Evolutionary conservation across 2,113 vertebrate genomes (phyloP), one percentile per base, ranked within the genome.

Genomic region (Neolamprologus caudopunctatus): DNA sequence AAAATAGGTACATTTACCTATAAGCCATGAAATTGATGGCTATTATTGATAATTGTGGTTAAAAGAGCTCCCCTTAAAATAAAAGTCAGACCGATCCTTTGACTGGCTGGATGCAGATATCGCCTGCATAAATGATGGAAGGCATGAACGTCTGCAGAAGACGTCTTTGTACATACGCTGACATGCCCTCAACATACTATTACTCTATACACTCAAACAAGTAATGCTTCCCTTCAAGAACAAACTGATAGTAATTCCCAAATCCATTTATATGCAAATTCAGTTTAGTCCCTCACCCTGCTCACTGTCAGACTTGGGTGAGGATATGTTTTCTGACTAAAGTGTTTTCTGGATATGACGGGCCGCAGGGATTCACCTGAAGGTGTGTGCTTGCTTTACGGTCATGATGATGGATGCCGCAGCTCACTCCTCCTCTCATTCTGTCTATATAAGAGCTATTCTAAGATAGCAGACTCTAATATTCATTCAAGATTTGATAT

Each of bases 261-360:
- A 40, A 53, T 81, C 93, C 87, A 92, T 92, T 88, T 88, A 90
- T 82, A 90, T 94, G 90, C 63, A 93, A 92, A 93, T 87, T 71
- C 21, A 33, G 66, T 87, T 84, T 45, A 82, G 63, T 88, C 68
- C 61, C 78, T 68, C 31, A 58, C 11, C n/a, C 8, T 61, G 80
- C 50, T 87, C 89, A 21, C 24, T 88, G 55, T 85, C 89, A 92
- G 85, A 87, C 84, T 42, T 51, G 50, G 37, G 58, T 81, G 82
- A 82, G 87, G 66, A 79, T 82, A n/a, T 51, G 81, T 86, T 89
- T 87, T 87, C 68, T 61, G 54, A 87, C 84, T 82, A 85, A 63
- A 50, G 57, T 45, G 81, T 85, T 85, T 86, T 82, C 54, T 50
- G 81, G 68, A 71, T 83, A 61, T 71, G 45, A 81, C 4, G 19